phyloP scores from a whole-genome alignment of 2,113 vertebrate genomes.

The Casuarius casuarius region DNA sequence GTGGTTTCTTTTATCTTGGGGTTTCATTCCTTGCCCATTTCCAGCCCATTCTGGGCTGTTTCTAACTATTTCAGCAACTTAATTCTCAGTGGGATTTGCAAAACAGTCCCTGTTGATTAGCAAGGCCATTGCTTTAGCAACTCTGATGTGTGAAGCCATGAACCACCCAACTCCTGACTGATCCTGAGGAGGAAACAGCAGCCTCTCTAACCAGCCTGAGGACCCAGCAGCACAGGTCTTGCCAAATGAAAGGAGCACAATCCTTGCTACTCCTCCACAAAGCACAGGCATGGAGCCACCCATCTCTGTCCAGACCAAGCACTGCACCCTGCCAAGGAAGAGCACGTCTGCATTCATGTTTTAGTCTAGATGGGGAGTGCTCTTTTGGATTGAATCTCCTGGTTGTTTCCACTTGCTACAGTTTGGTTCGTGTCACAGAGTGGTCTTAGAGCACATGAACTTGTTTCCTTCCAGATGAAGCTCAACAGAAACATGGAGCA shows the following conservation, averaged over 20 bases:
- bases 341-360: neutral
- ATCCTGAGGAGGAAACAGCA: neutral
- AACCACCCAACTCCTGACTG: neutral
- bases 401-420: neutral
- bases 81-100: neutral
- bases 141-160: neutral
- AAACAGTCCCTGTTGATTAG: neutral
- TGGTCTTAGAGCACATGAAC: neutral
- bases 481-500: neutral
- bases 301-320: neutral
- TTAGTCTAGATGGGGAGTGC: neutral
- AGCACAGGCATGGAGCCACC: rapidly evolving
- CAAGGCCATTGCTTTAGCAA: neutral
- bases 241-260: neutral
- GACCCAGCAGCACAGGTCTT: neutral
- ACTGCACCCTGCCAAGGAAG: neutral
- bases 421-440: neutral
- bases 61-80: neutral
- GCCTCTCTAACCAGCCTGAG: neutral
- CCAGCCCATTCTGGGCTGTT: neutral
- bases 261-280: neutral
- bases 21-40: neutral
- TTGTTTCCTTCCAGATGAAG: neutral
- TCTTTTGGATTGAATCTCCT: neutral
- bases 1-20: neutral